Conservation (phyloP, 2,113 vertebrate species). For the Corynorhinus townsendii region DNA sequence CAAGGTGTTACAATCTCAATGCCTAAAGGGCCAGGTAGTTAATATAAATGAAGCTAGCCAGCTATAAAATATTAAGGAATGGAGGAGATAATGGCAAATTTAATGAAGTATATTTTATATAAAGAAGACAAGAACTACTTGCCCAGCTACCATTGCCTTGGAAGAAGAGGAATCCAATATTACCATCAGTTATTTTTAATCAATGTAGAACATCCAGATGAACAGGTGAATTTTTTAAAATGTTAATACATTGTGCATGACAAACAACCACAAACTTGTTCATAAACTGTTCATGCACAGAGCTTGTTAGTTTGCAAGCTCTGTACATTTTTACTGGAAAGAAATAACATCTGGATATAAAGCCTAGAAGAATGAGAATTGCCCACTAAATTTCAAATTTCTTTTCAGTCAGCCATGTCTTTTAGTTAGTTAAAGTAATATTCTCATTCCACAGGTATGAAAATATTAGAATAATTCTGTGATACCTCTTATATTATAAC, state of each 20-base stretch:
- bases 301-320: not conserved
- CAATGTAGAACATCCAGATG: not conserved
- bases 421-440: constrained; percentile 3
- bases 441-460: not conserved
- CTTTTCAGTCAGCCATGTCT: not conserved
- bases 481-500: not conserved
- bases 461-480: not conserved
- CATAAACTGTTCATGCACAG: not conserved
- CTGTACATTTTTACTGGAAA: not conserved
- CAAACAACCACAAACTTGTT: not conserved
- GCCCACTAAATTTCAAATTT: not conserved
- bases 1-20: not conserved
- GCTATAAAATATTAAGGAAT: not conserved
- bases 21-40: not conserved
- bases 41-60: not conserved
- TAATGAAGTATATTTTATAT: not conserved
- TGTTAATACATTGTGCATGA: not conserved
- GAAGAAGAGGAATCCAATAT: not conserved
- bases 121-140: not conserved
- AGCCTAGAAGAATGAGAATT: not conserved
- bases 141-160: not conserved
- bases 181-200: not conserved
- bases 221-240: not conserved
- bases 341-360: not conserved
- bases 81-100: not conserved